A percentile compares a stretch with the other conserved stretches of the same genome.
Conservation (phyloP, 2,888 invertebrate species). For the Trissoscelio sp. region DNA sequence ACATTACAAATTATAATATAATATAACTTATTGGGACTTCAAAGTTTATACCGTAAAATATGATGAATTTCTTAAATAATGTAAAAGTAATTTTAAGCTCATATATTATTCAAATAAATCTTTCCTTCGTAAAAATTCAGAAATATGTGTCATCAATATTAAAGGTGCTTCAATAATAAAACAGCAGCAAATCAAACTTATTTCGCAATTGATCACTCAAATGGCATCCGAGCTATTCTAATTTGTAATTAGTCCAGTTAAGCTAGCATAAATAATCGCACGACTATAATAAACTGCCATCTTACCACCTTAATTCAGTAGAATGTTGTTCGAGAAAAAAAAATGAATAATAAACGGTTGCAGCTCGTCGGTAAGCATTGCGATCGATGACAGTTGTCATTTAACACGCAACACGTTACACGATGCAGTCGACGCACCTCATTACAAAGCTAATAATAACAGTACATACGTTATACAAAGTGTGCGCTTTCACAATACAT, state of each 20-base stretch:
- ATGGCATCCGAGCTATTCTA: background rate
- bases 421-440: slow-evolving; percentile 17
- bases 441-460: slow-evolving; percentile 48
- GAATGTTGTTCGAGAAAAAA: background rate
- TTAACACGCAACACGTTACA: slow-evolving; percentile 17
- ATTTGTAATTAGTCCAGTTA: background rate
- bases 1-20: too few relatives aligned
- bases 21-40: too few relatives aligned
- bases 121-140: too few relatives aligned
- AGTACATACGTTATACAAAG: background rate
- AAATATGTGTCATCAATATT: background rate
- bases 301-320: background rate
- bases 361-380: background rate
- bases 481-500: background rate
- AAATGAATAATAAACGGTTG: background rate
- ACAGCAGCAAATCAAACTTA: background rate
- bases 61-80: too few relatives aligned
- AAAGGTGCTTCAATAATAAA: background rate
- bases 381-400: slow-evolving; percentile 20
- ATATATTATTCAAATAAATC: too few relatives aligned
- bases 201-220: too few relatives aligned
- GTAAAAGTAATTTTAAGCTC: too few relatives aligned
- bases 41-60: too few relatives aligned
- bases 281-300: too few relatives aligned
- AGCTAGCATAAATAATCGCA: too few relatives aligned